Conservation (phyloP, 2,113 vertebrate species). For the Chloroceryle aenea region DNA sequence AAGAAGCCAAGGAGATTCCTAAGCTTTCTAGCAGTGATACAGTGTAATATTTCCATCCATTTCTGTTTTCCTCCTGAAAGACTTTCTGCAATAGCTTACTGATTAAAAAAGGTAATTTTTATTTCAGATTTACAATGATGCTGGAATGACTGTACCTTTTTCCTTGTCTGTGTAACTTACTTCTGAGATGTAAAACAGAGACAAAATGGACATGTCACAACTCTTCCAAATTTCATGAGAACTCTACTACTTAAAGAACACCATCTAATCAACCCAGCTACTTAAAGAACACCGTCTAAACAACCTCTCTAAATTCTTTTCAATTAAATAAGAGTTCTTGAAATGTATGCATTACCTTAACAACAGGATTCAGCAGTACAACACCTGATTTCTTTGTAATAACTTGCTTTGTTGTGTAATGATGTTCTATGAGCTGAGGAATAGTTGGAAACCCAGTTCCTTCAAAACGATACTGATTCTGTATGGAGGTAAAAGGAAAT, state of each 20-base stretch:
- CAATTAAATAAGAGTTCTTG: not conserved
- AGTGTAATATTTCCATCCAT: not conserved
- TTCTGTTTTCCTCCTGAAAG: not conserved
- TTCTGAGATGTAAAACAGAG: not conserved
- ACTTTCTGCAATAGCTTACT: not conserved
- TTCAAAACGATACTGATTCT: conserved; percentile 96
- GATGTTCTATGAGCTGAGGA: conserved; percentile 96
- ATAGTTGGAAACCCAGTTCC: conserved; percentile 95
- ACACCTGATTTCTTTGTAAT: conserved; percentile 99
- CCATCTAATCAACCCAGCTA: no score
- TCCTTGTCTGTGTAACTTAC: not conserved
- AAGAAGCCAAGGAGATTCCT: not conserved
- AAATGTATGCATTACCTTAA: conserved; percentile 82
- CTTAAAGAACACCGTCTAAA: not conserved
- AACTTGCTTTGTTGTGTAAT: conserved; percentile 93
- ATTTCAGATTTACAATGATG: not conserved
- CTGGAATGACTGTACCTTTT: not conserved
- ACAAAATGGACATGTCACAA: not conserved
- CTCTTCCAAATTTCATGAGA: not conserved
- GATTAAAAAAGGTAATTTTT: not conserved
- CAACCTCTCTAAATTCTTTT: not conserved
- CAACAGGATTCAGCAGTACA: conserved; percentile 89
- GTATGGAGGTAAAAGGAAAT: not conserved
- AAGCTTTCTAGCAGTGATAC: not conserved
- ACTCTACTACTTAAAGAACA: not conserved